Evolutionary conservation across 2,797 vertebrate species (phyloP), one percentile per base, ranked within the genome.

Genomic region (Centropyge bicolor): DNA sequence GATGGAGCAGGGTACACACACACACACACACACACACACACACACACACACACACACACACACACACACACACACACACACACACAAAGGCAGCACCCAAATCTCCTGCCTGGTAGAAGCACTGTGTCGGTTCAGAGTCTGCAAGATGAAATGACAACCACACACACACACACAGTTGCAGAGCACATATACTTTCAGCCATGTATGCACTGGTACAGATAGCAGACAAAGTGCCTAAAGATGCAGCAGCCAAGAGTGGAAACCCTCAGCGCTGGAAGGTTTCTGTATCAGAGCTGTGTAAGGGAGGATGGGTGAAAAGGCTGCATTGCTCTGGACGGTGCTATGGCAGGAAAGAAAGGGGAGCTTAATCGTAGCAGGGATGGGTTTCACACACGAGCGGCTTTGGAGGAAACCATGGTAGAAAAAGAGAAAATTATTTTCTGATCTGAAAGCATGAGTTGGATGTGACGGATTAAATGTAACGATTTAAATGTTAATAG

Each of bases 191-290:
- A 59, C 72, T 55, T 54, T 74, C 66, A 61, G 61, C 49, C 35
- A 1, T 59, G 57, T 38, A 31, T 68, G 62, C 48, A 63, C 70
- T 48, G 48, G 40, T 41, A 45, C 60, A 59, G 76, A 85, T 71
- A 75, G 72, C 63, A 56, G 57, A 65, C 72, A 74, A 61, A 72
- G 54, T 70, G 68, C 71, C 78, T 56, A 46, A 71, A 85, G 77
- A 71, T 70, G 40, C 74, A 64, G 73, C 70, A 51, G n/a, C 71
- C 17, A 24, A 68, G 54, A 68, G 54, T 70, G 61, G 70, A 86
- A 75, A 74, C 27, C 11, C 52, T 64, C 76, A 14, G 43, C 7
- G 16, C 69, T 76, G 55, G 51, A 71, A 51, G 20, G 52, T 70
- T 67, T 78, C 66, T 64, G 8, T 62, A 56, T 74, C 69, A 36